A percentile compares a stretch with the other conserved stretches of the same genome.
Evolutionary conservation across 2,797 vertebrate species (phyloP).

Genomic region (Ctenosaura bakeri): DNA sequence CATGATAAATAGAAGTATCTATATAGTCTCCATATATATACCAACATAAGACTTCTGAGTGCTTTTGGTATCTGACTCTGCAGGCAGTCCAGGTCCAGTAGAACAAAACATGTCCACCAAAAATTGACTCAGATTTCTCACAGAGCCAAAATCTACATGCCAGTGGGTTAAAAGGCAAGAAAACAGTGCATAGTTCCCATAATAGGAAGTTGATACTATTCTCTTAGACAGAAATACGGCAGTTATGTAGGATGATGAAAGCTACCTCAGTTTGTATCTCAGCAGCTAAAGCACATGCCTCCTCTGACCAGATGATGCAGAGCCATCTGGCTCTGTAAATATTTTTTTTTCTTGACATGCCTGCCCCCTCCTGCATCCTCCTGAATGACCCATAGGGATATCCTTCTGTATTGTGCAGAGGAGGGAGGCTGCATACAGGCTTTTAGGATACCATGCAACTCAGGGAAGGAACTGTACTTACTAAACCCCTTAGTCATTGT

Average conservation of each 20-base stretch:
- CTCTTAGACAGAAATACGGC: too few relatives aligned
- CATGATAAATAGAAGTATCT: too few relatives aligned
- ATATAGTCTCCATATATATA: too few relatives aligned
- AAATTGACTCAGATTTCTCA: background rate
- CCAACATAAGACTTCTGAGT: too few relatives aligned
- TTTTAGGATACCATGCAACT: background rate
- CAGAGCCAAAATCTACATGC: too few relatives aligned
- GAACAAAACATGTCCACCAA: too few relatives aligned
- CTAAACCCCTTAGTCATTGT: background rate
- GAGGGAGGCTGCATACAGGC: too few relatives aligned
- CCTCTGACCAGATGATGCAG: background rate
- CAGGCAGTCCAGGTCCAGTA: too few relatives aligned
- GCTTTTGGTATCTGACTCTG: too few relatives aligned
- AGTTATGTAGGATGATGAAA: background rate
- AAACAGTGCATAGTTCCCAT: background rate
- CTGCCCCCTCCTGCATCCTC: background rate
- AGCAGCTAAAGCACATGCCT: background rate
- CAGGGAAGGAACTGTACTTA: background rate
- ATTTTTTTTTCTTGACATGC: background rate
- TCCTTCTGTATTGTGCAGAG: background rate
- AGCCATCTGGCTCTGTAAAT: background rate
- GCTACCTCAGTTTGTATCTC: background rate
- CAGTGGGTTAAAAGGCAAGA: background rate
- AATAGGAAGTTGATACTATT: too few relatives aligned
- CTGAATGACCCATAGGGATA: background rate